Percentiles rank a stretch among this genome's conserved stretches.
These are phyloP conservation scores for Drosophila ficusphila DNA, from an alignment of 1,140 invertebrate species.

Conservation along the genomic window DNA sequence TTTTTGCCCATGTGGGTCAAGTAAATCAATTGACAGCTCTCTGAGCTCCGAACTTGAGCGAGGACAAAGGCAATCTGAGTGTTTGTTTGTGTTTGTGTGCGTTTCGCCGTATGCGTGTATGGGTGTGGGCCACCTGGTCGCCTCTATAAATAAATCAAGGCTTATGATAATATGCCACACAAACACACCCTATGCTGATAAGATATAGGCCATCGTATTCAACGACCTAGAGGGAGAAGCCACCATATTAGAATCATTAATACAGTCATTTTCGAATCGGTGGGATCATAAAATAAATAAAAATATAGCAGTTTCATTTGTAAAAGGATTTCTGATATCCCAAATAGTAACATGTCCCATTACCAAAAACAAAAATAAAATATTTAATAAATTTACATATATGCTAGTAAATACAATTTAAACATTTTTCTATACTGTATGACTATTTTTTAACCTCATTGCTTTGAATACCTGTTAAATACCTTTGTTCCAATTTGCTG, in stretches of 20 bases:
- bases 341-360: no score
- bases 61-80: constrained; percentile 36
- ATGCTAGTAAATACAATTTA: no score
- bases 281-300: background rate
- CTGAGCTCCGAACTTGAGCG: constrained; percentile 52
- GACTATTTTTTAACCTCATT: no score
- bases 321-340: no score
- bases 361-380: no score
- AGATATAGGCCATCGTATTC: constrained; percentile 21
- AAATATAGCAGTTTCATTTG: no score
- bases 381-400: no score
- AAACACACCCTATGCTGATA: constrained; percentile 7
- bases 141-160: constrained; percentile 75
- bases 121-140: constrained; percentile 48
- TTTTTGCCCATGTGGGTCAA: constrained; percentile 64
- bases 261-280: no score
- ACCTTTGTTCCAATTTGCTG: background rate
- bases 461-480: no score
- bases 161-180: constrained; percentile 57
- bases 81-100: background rate
- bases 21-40: constrained; percentile 76
- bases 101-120: constrained; percentile 6
- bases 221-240: background rate
- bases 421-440: no score
- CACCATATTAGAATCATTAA: background rate